These are phyloP conservation scores for Rotaria sp. DNA, from an alignment of 2,888 invertebrate genomes.

Conservation along the genomic window DNA sequence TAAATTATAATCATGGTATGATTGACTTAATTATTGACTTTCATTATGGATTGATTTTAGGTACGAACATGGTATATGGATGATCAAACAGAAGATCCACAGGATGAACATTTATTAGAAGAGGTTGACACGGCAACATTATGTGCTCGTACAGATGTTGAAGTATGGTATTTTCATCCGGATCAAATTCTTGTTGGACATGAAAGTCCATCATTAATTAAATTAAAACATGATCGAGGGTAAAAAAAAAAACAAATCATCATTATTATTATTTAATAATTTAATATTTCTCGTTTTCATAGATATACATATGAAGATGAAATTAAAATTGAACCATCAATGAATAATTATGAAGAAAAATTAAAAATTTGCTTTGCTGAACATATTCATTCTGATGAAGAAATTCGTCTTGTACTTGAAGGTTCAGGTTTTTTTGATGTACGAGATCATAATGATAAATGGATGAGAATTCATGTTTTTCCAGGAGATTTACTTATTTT, in stretches of 20 bases:
- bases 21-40: background rate
- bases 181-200: background rate
- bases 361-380: slow-evolving; percentile 79
- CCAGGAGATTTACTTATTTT: slow-evolving; percentile 82
- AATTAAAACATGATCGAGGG: background rate
- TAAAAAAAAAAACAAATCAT: background rate
- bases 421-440: slow-evolving; percentile 95
- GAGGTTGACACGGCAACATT: background rate
- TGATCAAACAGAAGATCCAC: background rate
- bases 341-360: slow-evolving; percentile 46
- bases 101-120: background rate
- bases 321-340: background rate
- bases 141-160: background rate
- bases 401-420: slow-evolving; percentile 78
- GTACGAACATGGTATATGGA: background rate
- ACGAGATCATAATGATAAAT: slow-evolving; percentile 71
- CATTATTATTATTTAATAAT: too few species aligned
- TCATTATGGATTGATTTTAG: background rate
- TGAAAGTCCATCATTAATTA: background rate
- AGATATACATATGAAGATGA: slow-evolving; percentile 11
- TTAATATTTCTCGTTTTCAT: background rate
- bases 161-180: background rate
- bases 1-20: background rate
- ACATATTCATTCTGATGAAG: slow-evolving; percentile 90
- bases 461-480: slow-evolving; percentile 79